Conservation (phyloP, 1,140 invertebrate species). For the Zaprionus africanus region DNA sequence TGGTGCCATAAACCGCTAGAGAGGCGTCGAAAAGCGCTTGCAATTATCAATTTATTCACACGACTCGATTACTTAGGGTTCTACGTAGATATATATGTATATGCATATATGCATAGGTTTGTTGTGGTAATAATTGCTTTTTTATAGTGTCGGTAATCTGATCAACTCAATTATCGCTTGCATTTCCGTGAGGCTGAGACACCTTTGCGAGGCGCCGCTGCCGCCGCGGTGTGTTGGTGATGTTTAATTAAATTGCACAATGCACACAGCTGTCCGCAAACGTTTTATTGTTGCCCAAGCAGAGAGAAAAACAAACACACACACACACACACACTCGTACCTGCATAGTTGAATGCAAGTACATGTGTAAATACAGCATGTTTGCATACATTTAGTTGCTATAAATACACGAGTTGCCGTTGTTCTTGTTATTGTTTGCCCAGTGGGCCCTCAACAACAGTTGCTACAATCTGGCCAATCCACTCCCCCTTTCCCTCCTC, state of each 20-base stretch:
- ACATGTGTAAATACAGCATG: slow-evolving; percentile 16
- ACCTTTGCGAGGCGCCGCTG: slow-evolving; percentile 31
- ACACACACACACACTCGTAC: neutral
- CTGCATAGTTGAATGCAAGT: slow-evolving; percentile 8
- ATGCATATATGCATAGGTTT: neutral
- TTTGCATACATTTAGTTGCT: slow-evolving; percentile 27
- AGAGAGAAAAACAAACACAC: neutral
- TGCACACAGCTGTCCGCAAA: slow-evolving; percentile 37
- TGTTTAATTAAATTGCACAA: slow-evolving; percentile 56
- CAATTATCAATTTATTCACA: slow-evolving; percentile 29
- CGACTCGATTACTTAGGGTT: neutral
- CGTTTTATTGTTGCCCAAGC: slow-evolving; percentile 40
- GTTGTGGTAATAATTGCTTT: neutral
- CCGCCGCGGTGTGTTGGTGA: neutral
- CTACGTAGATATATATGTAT: neutral
- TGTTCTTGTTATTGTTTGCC: slow-evolving; percentile 11
- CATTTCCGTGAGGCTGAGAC: slow-evolving; percentile 16
- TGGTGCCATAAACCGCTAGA: slow-evolving; percentile 21
- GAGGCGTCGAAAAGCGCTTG: neutral
- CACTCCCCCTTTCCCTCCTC: neutral
- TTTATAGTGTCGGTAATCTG: slow-evolving; percentile 28
- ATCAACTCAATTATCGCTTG: slow-evolving; percentile 40
- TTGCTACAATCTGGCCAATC: neutral
- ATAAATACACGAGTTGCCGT: slow-evolving; percentile 18
- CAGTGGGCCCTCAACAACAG: neutral